Base-by-base conservation (phyloP, 2,113 vertebrate species). In the Indicator indicator region DNA sequence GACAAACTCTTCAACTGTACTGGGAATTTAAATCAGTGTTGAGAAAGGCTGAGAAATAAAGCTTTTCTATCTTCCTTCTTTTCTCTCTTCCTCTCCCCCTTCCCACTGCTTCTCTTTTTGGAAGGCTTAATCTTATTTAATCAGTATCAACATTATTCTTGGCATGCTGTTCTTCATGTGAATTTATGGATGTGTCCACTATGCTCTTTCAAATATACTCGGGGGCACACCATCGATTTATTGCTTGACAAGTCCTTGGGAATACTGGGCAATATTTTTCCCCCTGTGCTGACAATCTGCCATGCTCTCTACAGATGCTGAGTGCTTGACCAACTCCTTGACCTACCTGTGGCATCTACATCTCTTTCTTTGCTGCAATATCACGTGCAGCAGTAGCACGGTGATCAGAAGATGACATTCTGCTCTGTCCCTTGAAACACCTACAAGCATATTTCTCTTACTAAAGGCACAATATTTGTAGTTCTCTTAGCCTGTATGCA, bases 401-500 rank as follows among this genome's bases (percentile, higher is more conserved):
- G 82, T 30, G 81, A 72, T 90, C 81, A 32, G 55, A 77, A 68
- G 86, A 74, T 18, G 54, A 73, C 65, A 52, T 78, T 78, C 72
- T 92, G 72, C 73, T 79, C 76, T 81, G 69, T 84, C 50, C 71
- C 48, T 89, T 96, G 67, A 89, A 93, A 94, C 62, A 78, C 44
- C 90, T 72, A 69, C 72, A 36, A 46, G 68, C 59, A 94, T 93
- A 88, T 95, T 70, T 94, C 28, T 90, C 89, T 89, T 55, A 91
- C 97, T 74, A 90, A 80, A 97, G 95, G 59, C 24, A 26, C 50
- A 52, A 5, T 70, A 89, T 85, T 88, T 95, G 78, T 75, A 68
- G 85, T 88, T 96, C 92, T 80, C 89, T 93, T 67, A 90, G 75
- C 55, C 90, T 81, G 89, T 56, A 38, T 74, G 86, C 80, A 91